phyloP scores from a whole-genome alignment of 2,888 invertebrate species.

The Isotomurus palustris region DNA sequence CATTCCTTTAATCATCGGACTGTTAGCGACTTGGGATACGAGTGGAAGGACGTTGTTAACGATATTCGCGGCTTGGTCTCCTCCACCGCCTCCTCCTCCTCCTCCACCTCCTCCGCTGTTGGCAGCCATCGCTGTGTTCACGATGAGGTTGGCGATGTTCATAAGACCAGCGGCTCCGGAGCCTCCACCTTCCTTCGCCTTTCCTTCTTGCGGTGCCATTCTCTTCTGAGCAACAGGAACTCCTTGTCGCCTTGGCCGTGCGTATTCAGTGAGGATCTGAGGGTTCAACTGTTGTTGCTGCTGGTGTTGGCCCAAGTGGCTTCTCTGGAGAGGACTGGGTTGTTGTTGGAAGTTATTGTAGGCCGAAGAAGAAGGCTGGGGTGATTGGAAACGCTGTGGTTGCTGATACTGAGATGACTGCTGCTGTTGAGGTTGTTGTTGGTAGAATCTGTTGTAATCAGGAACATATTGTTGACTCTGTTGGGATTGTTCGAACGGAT shows the following conservation, averaged over 20 bases:
- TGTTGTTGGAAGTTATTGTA: neutral
- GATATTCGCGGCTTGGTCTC: slow-evolving; percentile 38
- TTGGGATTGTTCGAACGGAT: too few relatives aligned
- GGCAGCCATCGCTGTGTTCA: slow-evolving; percentile 39
- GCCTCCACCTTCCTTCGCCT: slow-evolving; percentile 22
- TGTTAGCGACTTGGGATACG: slow-evolving; percentile 42
- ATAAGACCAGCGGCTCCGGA: slow-evolving; percentile 33
- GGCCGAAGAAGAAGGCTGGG: neutral
- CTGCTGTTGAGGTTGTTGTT: slow-evolving; percentile 5
- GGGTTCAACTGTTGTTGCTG: neutral
- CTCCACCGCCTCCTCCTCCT: slow-evolving; percentile 23
- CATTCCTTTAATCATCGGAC: slow-evolving; percentile 40
- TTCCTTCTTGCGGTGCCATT: slow-evolving; percentile 3
- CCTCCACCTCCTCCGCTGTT: slow-evolving; percentile 29
- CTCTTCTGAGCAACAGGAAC: slow-evolving; percentile 2
- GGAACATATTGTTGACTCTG: too few relatives aligned
- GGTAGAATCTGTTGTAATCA: neutral
- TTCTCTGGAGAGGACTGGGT: neutral
- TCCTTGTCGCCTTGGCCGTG: slow-evolving; percentile 31
- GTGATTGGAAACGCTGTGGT: too few relatives aligned
- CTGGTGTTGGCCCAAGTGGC: neutral
- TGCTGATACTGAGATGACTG: slow-evolving; percentile 2
- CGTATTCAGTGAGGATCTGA: slow-evolving; percentile 29
- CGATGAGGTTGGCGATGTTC: slow-evolving; percentile 38
- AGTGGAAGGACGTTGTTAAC: slow-evolving; percentile 42